phyloP scores from a whole-genome alignment of 2,797 vertebrate species.

The Petrocephalus schoutedeni region DNA sequence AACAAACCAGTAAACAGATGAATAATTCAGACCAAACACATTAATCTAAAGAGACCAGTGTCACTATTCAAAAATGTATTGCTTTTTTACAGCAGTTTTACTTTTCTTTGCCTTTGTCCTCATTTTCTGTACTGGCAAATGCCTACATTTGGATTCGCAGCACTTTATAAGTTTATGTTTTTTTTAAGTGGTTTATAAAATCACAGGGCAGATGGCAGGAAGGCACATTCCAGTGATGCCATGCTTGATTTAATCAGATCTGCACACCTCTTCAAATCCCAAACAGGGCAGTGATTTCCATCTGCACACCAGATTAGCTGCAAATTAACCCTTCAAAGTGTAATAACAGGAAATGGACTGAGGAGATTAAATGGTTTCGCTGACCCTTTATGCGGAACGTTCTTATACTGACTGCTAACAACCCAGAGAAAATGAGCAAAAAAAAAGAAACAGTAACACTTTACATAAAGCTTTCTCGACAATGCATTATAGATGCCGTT shows the following conservation, averaged over 20 bases:
- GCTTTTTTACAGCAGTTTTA: neutral
- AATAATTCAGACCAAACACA: neutral
- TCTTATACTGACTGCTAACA: neutral
- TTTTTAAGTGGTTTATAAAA: constrained; percentile 17
- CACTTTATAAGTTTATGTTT: constrained; percentile 8
- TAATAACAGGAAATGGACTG: neutral
- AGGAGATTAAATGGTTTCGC: neutral
- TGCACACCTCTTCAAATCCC: constrained; percentile 3
- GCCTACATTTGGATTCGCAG: neutral
- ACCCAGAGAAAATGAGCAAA: neutral
- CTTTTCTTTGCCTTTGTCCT: neutral
- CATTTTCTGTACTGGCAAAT: constrained; percentile 1
- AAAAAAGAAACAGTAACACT: neutral
- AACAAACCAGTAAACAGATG: neutral
- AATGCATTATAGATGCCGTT: too few relatives aligned
- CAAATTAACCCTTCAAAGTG: neutral
- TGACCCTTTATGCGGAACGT: neutral
- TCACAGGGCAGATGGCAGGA: constrained; percentile 12
- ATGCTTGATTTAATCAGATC: constrained; percentile 18
- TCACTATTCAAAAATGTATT: neutral
- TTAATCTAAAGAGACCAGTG: neutral
- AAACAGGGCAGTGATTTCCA: constrained; percentile 1
- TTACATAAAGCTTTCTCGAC: neutral
- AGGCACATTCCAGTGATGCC: neutral
- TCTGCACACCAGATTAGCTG: neutral